Base-by-base conservation (phyloP, 35 echinoderm and acorn worm genomes). In the Amphiura filiformis region DNA sequence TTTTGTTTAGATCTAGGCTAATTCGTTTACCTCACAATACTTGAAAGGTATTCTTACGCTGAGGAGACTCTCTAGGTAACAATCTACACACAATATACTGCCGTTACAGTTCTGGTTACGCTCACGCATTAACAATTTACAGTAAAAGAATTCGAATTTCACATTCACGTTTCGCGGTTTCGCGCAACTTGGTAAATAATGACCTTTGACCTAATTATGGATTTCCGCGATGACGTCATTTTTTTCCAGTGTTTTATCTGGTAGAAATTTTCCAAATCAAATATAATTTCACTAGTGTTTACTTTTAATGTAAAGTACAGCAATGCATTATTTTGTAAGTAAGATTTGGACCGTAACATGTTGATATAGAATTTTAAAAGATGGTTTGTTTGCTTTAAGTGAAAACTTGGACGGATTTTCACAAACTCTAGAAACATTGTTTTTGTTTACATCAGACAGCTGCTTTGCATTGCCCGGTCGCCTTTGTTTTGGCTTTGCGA, bases 361-460 rank as follows among this genome's bases (percentile, higher is more conserved):
- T n/a, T n/a, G n/a, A n/a, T n/a, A n/a, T n/a, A n/a, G 20, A 52
- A 52, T 11, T 52, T 52, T 52, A 11, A 52, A 20, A 11, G 20
- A 52, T 52, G 20, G 20, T 52, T 52, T 7, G 7, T 52, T 52
- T 52, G 44, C 44, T 52, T 52, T 52, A 52, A 52, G 44, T 52
- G 20, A 52, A 52, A 52, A 52, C 44, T 52, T 20, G 44, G 7
- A 52, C 20, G 20, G 20, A 11, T 52, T 52, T 11, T 7, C 7
- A 52, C 7, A 52, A 52, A 52, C 7, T 52, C 44, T 52, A 52
- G 44, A 52, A 52, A 52, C 44, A 52, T 52, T 52, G 44, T 85
- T 65, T 85, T 85, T 85, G 83, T 85, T 85, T 85, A 85, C 83
- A 85, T 85, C 83, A 75, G 18, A 65, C 83, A 85, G 83, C 83